Evolutionary conservation across 2,888 invertebrate species (phyloP).

Genomic region (Flabesymbios commensalis): DNA sequence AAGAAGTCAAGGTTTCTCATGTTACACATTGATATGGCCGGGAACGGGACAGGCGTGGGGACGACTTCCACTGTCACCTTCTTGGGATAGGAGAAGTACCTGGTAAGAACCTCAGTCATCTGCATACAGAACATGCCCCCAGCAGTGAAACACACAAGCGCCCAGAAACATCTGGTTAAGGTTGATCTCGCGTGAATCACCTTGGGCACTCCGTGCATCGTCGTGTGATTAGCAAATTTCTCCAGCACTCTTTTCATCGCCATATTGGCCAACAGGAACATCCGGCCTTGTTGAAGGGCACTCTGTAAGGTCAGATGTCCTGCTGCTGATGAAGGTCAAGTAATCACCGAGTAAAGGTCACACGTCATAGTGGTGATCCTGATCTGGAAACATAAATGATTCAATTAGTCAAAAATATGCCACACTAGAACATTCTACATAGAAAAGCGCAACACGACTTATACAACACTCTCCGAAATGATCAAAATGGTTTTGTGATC

Average conservation of each 20-base stretch:
- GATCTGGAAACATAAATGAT: too few relatives aligned
- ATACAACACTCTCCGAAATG: too few relatives aligned
- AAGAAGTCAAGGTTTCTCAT: constrained; percentile 34
- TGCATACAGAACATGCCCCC: constrained; percentile 35
- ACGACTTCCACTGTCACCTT: constrained; percentile 36
- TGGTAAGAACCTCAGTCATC: constrained; percentile 31
- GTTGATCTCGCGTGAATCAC: constrained; percentile 31
- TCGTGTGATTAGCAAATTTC: constrained; percentile 30
- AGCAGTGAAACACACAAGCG: constrained; percentile 31
- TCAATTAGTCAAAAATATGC: too few relatives aligned
- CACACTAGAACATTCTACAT: too few relatives aligned
- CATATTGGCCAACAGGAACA: too few relatives aligned
- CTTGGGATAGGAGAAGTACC: constrained; percentile 34
- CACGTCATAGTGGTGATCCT: too few relatives aligned
- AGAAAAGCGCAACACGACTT: too few relatives aligned
- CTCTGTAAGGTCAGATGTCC: too few relatives aligned
- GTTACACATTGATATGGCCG: constrained; percentile 34
- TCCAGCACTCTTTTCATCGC: constrained; percentile 23
- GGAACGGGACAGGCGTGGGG: constrained; percentile 33
- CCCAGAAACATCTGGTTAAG: constrained; percentile 29
- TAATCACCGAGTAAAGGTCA: too few relatives aligned
- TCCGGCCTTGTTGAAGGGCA: too few relatives aligned
- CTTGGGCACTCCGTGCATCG: constrained; percentile 36
- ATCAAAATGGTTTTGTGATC: too few relatives aligned
- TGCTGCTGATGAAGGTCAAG: too few relatives aligned